A percentile compares a stretch with the other conserved stretches of the same genome.
Conservation (phyloP, 2,113 vertebrate species). For the Oxyruncus cristatus region DNA sequence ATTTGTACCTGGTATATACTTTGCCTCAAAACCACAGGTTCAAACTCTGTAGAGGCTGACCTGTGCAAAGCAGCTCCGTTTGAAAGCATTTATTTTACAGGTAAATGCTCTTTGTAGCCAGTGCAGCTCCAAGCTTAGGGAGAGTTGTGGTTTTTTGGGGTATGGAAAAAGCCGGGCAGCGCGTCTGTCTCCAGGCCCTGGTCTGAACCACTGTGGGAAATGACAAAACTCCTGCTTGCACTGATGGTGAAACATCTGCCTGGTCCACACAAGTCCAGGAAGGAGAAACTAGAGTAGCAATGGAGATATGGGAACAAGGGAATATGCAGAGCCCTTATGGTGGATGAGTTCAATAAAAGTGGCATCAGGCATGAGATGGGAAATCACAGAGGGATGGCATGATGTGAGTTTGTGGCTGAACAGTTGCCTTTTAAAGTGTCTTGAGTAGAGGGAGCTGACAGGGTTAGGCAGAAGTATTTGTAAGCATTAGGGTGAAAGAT, state of each 20-base stretch:
- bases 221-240: neutral
- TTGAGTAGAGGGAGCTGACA: neutral
- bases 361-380: neutral
- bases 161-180: neutral
- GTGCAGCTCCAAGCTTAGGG: neutral
- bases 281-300: neutral
- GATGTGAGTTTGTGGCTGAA: neutral
- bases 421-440: neutral
- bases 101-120: neutral
- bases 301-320: neutral
- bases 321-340: neutral
- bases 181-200: rapidly evolving
- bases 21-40: neutral
- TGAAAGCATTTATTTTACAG: neutral
- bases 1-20: neutral
- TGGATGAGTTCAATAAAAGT: neutral
- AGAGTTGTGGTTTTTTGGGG: neutral
- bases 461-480: neutral
- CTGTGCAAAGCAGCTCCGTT: neutral
- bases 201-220: neutral
- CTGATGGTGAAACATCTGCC: neutral
- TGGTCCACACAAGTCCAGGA: neutral
- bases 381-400: neutral
- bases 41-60: neutral
- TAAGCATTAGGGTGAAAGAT: neutral